phyloP scores from a whole-genome alignment of 92 coral and sea anemone genomes.

The Phenganax stokvisi region DNA sequence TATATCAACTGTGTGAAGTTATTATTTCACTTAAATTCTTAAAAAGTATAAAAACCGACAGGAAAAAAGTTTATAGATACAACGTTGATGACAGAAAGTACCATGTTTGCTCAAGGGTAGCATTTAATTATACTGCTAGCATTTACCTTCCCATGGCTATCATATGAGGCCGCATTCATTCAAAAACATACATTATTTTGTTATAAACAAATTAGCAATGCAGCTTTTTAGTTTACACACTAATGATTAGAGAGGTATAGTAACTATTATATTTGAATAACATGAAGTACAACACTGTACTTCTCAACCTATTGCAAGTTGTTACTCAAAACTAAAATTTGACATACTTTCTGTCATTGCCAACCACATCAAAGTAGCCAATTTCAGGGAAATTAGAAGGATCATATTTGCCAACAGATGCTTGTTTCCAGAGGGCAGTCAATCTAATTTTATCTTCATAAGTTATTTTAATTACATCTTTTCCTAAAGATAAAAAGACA shows the following conservation, averaged over 20 bases:
- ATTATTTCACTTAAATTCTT: background rate
- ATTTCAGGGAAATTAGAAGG: constrained; percentile 84
- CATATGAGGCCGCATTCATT: too few species aligned
- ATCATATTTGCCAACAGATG: constrained; percentile 74
- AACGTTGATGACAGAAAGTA: too few species aligned
- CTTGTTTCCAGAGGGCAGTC: constrained; percentile 96
- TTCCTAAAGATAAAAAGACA: constrained; percentile 50
- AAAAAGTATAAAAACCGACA: background rate
- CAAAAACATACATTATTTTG: too few species aligned
- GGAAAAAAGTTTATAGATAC: too few species aligned
- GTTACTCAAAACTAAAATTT: background rate
- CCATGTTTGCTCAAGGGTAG: too few species aligned
- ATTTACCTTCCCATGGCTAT: too few species aligned
- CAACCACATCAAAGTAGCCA: constrained; percentile 98
- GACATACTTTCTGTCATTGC: constrained; percentile 82
- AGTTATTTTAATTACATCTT: constrained; percentile 78
- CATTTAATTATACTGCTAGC: too few species aligned
- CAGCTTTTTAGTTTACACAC: too few species aligned
- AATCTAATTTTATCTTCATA: constrained; percentile 89
- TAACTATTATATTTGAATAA: background rate
- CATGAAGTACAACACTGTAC: background rate
- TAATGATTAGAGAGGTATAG: too few species aligned
- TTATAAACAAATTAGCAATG: too few species aligned
- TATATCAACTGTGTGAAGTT: background rate
- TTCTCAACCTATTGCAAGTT: background rate